Evolutionary conservation across 2,888 invertebrate genomes (phyloP).

Genomic region (Trissonchulus sp.): DNA sequence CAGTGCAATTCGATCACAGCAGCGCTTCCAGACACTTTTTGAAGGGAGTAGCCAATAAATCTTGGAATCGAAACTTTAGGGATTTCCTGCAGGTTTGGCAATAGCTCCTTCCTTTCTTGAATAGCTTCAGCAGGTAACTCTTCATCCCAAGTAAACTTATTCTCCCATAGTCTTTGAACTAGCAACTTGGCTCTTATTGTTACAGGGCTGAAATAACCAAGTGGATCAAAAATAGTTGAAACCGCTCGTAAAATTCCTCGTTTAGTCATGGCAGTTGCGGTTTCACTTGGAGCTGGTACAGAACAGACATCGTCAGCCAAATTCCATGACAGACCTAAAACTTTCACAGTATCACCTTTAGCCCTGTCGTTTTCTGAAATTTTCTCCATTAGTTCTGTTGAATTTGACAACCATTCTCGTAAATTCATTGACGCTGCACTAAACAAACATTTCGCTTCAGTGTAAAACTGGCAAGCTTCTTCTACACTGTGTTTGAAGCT

Average conservation of each 20-base stretch:
- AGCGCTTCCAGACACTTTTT: not conserved
- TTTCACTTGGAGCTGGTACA: too few species aligned
- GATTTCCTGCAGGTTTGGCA: not conserved
- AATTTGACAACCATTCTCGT: constrained; percentile 28
- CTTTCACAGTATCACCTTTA: constrained; percentile 10
- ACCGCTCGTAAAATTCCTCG: constrained; percentile 34
- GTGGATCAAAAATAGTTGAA: constrained; percentile 37
- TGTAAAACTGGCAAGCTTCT: constrained; percentile 29
- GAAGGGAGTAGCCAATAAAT: not conserved
- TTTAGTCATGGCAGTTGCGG: constrained; percentile 33
- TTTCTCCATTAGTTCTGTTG: not conserved
- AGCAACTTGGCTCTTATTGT: constrained; percentile 38
- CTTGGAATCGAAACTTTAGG: not conserved
- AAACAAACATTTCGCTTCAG: constrained; percentile 33
- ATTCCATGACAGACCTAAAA: constrained; percentile 27
- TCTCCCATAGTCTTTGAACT: constrained; percentile 42
- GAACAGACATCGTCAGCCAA: too few species aligned
- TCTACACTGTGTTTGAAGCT: not conserved
- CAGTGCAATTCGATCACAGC: constrained; percentile 30
- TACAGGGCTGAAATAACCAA: constrained; percentile 35
- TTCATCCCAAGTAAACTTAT: constrained; percentile 41
- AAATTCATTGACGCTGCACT: constrained; percentile 24
- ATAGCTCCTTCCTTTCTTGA: constrained; percentile 4
- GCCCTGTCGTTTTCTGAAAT: not conserved
- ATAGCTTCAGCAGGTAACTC: constrained; percentile 29